phyloP scores from a whole-genome alignment of 2,888 invertebrate genomes.

The Agrenia bidenticulata region DNA sequence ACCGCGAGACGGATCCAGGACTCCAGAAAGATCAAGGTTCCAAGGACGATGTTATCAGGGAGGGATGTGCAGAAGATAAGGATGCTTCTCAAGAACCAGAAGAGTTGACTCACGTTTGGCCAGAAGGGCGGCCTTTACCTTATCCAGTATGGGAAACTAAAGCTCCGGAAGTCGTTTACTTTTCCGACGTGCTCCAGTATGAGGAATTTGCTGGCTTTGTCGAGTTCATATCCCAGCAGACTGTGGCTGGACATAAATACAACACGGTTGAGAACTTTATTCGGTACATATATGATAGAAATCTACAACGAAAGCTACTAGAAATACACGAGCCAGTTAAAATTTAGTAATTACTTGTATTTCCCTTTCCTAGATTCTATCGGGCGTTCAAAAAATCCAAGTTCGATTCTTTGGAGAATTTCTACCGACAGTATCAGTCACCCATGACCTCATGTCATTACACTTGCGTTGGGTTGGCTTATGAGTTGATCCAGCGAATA shows the following conservation, averaged over 20 bases:
- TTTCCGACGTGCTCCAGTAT: constrained; percentile 66
- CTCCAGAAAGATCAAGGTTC: background rate
- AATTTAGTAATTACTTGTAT: too few species aligned
- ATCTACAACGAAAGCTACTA: background rate
- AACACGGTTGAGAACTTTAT: constrained; percentile 86
- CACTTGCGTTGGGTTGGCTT: constrained; percentile 85
- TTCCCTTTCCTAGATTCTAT: constrained; percentile 61
- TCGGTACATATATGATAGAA: constrained; percentile 55
- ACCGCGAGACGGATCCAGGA: background rate
- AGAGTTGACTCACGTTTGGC: constrained; percentile 62
- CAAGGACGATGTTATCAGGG: background rate
- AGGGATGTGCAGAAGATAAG: background rate
- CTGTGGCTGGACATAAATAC: constrained; percentile 82
- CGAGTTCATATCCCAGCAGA: constrained; percentile 75
- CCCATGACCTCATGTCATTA: constrained; percentile 75
- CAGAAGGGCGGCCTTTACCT: constrained; percentile 70
- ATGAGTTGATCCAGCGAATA: constrained; percentile 72
- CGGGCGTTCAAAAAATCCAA: constrained; percentile 63
- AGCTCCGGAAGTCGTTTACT: constrained; percentile 57
- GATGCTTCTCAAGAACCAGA: constrained; percentile 7
- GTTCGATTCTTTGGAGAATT: constrained; percentile 65
- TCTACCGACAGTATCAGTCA: constrained; percentile 75
- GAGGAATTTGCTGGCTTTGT: constrained; percentile 77
- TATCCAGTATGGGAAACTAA: constrained; percentile 70
- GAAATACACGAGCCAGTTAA: too few species aligned